A percentile compares a stretch with the other conserved stretches of the same genome.
Evolutionary conservation across 2,888 invertebrate species (phyloP).

Genomic region (Xestia xanthographa): DNA sequence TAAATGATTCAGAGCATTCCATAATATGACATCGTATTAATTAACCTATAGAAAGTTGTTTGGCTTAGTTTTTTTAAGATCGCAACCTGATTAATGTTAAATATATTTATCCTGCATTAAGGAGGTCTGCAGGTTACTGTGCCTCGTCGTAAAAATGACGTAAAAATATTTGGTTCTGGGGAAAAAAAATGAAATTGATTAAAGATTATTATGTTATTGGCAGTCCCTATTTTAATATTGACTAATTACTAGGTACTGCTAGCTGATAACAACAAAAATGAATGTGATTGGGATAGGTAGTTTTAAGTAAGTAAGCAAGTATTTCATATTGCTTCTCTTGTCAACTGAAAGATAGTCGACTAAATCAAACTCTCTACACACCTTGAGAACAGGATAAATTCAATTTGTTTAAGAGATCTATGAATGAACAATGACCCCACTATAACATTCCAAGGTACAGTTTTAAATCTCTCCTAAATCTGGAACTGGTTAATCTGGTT

Average conservation of each 20-base stretch:
- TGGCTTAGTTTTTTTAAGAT: conserved; percentile 16
- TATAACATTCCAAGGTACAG: conserved; percentile 33
- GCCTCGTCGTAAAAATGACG: background rate
- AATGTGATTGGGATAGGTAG: background rate
- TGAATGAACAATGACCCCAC: conserved; percentile 16
- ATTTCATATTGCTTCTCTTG: background rate
- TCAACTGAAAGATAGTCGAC: background rate
- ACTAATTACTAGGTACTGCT: background rate
- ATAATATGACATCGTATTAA: conserved; percentile 13
- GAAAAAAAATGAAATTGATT: background rate
- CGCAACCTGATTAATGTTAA: background rate
- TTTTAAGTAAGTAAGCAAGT: background rate
- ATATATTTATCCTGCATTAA: conserved; percentile 7
- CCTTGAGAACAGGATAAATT: background rate
- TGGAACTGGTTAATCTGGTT: conserved; percentile 29
- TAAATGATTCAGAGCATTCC: conserved; percentile 15
- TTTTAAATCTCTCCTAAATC: conserved; percentile 23
- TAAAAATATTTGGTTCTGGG: conserved; percentile 4
- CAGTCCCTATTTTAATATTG: background rate
- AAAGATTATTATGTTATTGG: background rate
- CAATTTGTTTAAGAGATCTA: background rate
- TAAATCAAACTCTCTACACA: background rate
- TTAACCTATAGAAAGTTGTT: conserved; percentile 35
- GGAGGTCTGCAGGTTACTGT: conserved; percentile 1
- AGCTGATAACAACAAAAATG: background rate